Percentiles rank a stretch among this genome's conserved stretches.
Conservation (phyloP, 2,888 invertebrate species). For the Caradrina kadenii region DNA sequence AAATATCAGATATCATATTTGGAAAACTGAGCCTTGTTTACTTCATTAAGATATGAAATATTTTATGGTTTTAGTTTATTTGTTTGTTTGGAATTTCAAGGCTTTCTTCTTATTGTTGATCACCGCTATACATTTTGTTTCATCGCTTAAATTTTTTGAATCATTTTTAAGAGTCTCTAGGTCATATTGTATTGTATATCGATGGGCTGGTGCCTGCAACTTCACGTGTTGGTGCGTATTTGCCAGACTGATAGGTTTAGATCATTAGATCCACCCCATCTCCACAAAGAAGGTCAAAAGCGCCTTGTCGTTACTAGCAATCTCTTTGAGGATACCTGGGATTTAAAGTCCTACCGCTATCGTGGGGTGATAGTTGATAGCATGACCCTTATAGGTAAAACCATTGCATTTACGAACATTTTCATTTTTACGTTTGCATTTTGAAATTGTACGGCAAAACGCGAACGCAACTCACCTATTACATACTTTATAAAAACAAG, state of each 20-base stretch:
- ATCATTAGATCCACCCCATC: too few species aligned
- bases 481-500: constrained; percentile 13
- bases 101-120: constrained; percentile 25
- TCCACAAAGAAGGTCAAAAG: too few species aligned
- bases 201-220: too few species aligned
- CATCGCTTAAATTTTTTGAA: not conserved
- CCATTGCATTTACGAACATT: not conserved
- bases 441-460: not conserved
- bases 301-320: too few species aligned
- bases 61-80: constrained; percentile 18
- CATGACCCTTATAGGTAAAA: not conserved
- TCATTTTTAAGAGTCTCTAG: not conserved
- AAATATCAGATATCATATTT: constrained; percentile 41
- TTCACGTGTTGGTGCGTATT: too few species aligned
- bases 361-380: too few species aligned
- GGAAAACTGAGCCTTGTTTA: constrained; percentile 19
- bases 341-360: too few species aligned
- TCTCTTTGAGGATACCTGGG: too few species aligned
- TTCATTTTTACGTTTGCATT: not conserved
- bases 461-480: not conserved
- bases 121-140: not conserved
- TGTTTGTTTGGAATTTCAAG: constrained; percentile 9
- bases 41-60: constrained; percentile 9
- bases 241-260: too few species aligned
- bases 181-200: too few species aligned